Evolutionary conservation across 2,797 vertebrate genomes (phyloP).

Genomic region (Notamacropus eugenii): DNA sequence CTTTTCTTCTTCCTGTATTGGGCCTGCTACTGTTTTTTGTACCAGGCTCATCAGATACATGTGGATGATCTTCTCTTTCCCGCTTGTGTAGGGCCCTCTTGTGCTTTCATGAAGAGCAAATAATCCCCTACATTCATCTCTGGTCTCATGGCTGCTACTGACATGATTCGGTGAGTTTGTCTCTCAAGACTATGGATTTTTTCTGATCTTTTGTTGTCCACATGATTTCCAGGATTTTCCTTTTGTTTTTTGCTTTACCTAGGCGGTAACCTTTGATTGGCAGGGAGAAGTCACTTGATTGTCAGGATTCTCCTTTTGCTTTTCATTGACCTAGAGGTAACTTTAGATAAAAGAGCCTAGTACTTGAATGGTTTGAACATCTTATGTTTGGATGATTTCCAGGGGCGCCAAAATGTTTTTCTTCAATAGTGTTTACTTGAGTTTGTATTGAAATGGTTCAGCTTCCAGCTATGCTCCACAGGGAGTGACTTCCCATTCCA

Average conservation of each 20-base stretch:
- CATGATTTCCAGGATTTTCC: background rate
- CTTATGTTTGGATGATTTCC: background rate
- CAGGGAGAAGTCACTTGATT: background rate
- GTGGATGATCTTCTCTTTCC: background rate
- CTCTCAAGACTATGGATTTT: background rate
- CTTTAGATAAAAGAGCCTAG: background rate
- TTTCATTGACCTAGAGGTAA: background rate
- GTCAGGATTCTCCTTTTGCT: background rate
- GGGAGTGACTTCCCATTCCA: background rate
- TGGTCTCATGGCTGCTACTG: background rate
- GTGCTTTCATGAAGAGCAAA: background rate
- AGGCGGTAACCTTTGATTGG: background rate
- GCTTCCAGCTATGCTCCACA: conserved; percentile 2
- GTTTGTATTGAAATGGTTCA: background rate
- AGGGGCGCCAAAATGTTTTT: background rate
- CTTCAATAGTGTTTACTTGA: conserved; percentile 6
- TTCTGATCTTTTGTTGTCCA: background rate
- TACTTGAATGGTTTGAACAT: background rate
- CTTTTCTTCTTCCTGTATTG: background rate
- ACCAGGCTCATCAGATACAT: background rate
- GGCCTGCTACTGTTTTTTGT: background rate
- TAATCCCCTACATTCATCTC: background rate
- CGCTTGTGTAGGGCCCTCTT: background rate
- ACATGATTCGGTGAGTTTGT: background rate
- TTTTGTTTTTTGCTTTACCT: background rate